These are phyloP conservation scores for Myrmophylax atrothorax DNA, from an alignment of 2,113 vertebrate species.

Conservation along the genomic window DNA sequence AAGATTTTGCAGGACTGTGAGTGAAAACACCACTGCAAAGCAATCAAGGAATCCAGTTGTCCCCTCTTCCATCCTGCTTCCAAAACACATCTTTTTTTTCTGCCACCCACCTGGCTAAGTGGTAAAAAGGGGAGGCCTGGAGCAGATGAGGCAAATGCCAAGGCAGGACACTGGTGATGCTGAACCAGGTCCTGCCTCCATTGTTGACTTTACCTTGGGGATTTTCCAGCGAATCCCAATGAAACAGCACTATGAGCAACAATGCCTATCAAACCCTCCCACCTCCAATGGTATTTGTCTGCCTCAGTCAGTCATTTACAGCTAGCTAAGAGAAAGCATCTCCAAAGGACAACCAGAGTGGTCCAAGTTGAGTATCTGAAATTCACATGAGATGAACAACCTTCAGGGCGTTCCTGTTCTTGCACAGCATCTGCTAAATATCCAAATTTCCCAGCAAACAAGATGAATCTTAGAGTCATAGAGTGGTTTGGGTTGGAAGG, in stretches of 20 bases:
- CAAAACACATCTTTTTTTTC: neutral
- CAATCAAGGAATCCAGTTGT: neutral
- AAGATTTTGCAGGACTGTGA: neutral
- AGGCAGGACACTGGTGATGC: neutral
- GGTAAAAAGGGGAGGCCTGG: neutral
- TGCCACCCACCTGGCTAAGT: neutral
- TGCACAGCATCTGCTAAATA: neutral
- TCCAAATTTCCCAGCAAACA: neutral
- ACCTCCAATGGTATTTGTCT: neutral
- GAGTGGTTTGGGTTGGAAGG: neutral
- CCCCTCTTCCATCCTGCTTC: neutral
- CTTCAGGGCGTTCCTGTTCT: neutral
- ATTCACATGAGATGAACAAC: neutral
- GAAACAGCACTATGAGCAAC: neutral
- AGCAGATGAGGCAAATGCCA: neutral
- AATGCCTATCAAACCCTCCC: neutral
- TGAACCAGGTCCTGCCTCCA: neutral
- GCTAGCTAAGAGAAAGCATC: neutral
- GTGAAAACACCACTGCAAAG: neutral
- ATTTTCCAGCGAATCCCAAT: neutral
- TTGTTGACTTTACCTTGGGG: neutral
- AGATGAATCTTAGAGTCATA: neutral
- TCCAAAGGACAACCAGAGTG: rapidly evolving
- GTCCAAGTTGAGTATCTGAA: neutral
- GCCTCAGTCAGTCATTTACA: neutral